Evolutionary conservation across 2,113 vertebrate genomes (phyloP).

Genomic region (Chelonoidis abingdonii): DNA sequence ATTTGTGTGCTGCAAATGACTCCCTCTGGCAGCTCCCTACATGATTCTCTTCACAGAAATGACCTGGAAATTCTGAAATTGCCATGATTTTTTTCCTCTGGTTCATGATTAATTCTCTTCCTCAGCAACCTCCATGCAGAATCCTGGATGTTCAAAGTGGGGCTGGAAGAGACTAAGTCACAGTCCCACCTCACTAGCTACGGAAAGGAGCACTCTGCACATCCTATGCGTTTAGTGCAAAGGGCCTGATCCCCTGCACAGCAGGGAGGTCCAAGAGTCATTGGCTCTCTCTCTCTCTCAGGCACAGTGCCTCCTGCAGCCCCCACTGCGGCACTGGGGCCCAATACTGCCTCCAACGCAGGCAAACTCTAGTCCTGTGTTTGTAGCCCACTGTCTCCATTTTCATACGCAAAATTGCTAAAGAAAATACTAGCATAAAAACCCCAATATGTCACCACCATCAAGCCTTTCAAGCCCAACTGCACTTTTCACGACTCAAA

Average conservation of each 20-base stretch:
- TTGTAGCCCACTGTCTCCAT: not conserved
- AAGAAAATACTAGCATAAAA: constrained; percentile 6
- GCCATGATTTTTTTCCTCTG: not conserved
- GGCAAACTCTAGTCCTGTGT: not conserved
- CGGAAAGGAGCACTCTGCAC: not conserved
- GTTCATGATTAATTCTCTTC: not conserved
- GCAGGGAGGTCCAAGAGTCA: not conserved
- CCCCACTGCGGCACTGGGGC: rapidly evolving
- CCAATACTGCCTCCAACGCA: not conserved
- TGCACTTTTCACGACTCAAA: constrained; percentile 51
- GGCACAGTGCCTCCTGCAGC: not conserved
- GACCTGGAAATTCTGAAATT: not conserved
- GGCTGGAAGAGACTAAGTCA: not conserved
- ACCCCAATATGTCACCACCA: constrained; percentile 24
- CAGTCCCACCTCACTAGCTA: not conserved
- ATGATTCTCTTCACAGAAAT: not conserved
- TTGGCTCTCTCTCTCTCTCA: too few relatives aligned
- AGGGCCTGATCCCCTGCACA: not conserved
- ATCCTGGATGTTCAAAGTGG: not conserved
- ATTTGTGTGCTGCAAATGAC: not conserved
- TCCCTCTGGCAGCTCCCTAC: not conserved
- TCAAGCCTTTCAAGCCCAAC: constrained; percentile 55
- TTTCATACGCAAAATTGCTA: not conserved
- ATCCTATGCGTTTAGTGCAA: not conserved
- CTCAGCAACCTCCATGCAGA: not conserved